A percentile compares a stretch with the other conserved stretches of the same genome.
These are phyloP conservation scores for Passerina amoena DNA, from an alignment of 2,113 vertebrate species.

Conservation along the genomic window DNA sequence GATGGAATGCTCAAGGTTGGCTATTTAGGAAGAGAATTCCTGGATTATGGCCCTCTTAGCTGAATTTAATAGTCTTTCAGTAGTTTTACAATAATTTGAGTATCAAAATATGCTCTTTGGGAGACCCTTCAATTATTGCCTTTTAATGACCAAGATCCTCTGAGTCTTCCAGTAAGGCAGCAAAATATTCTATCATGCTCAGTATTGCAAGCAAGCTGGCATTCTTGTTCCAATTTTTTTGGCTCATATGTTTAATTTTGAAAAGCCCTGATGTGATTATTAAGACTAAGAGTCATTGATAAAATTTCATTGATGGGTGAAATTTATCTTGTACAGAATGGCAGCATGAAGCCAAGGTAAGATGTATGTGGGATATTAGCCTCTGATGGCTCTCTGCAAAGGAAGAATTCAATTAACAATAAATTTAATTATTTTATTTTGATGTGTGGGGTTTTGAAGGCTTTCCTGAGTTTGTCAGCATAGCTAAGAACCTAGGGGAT, in stretches of 20 bases:
- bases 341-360: not conserved
- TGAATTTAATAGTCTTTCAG: not conserved
- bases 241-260: not conserved
- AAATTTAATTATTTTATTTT: conserved; percentile 24
- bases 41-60: not conserved
- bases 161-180: not conserved
- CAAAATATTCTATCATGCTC: not conserved
- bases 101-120: not conserved
- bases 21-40: not conserved
- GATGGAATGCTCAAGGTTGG: not conserved
- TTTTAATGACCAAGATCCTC: not conserved
- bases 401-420: conserved; percentile 1
- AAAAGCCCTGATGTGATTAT: conserved; percentile 4
- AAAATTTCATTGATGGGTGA: not conserved
- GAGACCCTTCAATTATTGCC: not conserved
- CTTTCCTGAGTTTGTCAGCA: not conserved
- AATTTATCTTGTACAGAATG: conserved; percentile 40
- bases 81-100: not conserved
- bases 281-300: conserved; percentile 10
- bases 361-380: conserved; percentile 44
- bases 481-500: not conserved
- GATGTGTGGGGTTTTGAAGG: not conserved
- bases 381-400: not conserved
- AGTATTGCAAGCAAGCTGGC: not conserved
- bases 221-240: not conserved